Evolutionary conservation across 2,888 invertebrate genomes (phyloP).

Genomic region (Selenia dentaria): DNA sequence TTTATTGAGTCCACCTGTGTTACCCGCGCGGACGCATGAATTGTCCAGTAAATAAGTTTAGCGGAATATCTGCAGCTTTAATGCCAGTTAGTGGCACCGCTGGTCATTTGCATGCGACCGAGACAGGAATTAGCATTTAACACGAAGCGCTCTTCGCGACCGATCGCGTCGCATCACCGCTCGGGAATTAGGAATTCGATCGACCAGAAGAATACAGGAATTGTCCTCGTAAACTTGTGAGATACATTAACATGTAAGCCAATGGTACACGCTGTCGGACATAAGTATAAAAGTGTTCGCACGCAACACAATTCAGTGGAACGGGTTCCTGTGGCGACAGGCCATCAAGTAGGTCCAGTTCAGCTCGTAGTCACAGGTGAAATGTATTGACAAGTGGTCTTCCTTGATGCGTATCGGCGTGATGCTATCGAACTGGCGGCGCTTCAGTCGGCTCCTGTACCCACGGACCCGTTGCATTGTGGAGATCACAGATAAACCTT

Average conservation of each 20-base stretch:
- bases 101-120: slow-evolving; percentile 70
- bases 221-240: slow-evolving; percentile 49
- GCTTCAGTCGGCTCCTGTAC: slow-evolving; percentile 77
- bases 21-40: slow-evolving; percentile 78
- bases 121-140: slow-evolving; percentile 74
- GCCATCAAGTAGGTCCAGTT: slow-evolving; percentile 65
- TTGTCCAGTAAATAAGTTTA: slow-evolving; percentile 83
- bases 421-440: slow-evolving; percentile 79
- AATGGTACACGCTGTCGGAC: slow-evolving; percentile 62
- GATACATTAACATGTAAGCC: slow-evolving; percentile 70
- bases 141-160: slow-evolving; percentile 53
- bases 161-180: slow-evolving; percentile 51
- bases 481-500: slow-evolving; percentile 77
- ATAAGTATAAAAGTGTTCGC: slow-evolving; percentile 76
- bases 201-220: slow-evolving; percentile 28
- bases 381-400: slow-evolving; percentile 84
- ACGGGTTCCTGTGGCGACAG: slow-evolving; percentile 71
- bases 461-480: slow-evolving; percentile 74
- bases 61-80: slow-evolving; percentile 74
- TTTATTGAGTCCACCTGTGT: slow-evolving; percentile 83
- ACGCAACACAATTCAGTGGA: slow-evolving; percentile 75
- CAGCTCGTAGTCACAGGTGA: slow-evolving; percentile 66
- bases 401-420: slow-evolving; percentile 83
- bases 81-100: slow-evolving; percentile 73
- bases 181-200: slow-evolving; percentile 59